Evolutionary conservation across 2,888 invertebrate species (phyloP).

Genomic region (Nebria brevicollis): DNA sequence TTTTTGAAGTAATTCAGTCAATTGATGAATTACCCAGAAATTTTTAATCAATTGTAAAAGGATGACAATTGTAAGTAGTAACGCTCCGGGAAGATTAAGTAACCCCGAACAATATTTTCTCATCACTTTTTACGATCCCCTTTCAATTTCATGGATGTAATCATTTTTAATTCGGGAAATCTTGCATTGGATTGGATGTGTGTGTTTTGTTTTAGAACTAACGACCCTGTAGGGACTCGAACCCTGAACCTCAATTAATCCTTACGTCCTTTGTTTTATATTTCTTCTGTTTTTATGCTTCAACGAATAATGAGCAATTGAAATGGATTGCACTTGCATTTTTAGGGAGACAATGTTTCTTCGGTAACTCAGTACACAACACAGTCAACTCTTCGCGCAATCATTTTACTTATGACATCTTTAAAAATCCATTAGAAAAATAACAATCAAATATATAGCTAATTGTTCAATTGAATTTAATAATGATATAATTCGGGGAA

Average conservation of each 20-base stretch:
- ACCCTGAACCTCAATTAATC: constrained; percentile 38
- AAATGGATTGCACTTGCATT: constrained; percentile 29
- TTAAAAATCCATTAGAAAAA: too few species aligned
- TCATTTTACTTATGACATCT: too few species aligned
- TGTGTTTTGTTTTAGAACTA: constrained; percentile 32
- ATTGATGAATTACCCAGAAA: neutral
- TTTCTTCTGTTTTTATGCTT: constrained; percentile 40
- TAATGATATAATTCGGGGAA: neutral
- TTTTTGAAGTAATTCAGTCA: too few species aligned
- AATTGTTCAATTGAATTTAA: neutral
- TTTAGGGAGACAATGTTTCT: neutral
- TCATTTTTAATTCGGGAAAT: constrained; percentile 36
- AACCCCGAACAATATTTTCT: neutral
- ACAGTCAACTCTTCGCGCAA: too few species aligned
- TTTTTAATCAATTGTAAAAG: neutral
- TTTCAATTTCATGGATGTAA: constrained; percentile 36
- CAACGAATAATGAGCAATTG: constrained; percentile 37
- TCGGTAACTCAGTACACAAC: too few species aligned
- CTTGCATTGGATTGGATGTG: constrained; percentile 12
- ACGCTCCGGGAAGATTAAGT: neutral
- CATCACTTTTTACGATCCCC: constrained; percentile 9
- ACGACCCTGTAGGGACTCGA: constrained; percentile 38
- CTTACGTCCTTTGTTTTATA: constrained; percentile 46
- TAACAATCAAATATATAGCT: neutral
- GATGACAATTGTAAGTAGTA: neutral